Evolutionary conservation across 2,888 invertebrate species (phyloP).

Genomic region (Eulithis testata): DNA sequence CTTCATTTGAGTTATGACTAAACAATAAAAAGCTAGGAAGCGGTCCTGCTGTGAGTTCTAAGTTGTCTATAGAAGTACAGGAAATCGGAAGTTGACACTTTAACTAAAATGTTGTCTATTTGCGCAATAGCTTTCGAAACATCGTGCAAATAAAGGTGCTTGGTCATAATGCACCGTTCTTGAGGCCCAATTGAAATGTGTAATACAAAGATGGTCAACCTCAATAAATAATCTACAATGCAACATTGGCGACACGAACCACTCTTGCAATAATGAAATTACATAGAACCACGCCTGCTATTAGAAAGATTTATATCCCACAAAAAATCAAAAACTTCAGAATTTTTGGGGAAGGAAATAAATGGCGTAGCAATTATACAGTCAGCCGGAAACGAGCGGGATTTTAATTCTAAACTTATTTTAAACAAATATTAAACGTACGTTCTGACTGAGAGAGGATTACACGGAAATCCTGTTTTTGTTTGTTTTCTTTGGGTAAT

Average conservation of each 20-base stretch:
- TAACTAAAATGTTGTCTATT: constrained; percentile 26
- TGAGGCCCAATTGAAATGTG: constrained; percentile 19
- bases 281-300: constrained; percentile 72
- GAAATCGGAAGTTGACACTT: constrained; percentile 27
- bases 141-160: constrained; percentile 28
- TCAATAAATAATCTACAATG: constrained; percentile 52
- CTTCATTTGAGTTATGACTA: constrained; percentile 4
- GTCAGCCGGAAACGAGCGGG: constrained; percentile 78
- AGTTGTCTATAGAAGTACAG: constrained; percentile 23
- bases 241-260: constrained; percentile 62
- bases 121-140: constrained; percentile 35
- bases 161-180: constrained; percentile 9
- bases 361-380: constrained; percentile 79
- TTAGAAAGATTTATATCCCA: constrained; percentile 76
- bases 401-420: constrained; percentile 67
- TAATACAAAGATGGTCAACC: constrained; percentile 42
- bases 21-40: constrained; percentile 16
- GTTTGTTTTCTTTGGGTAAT: constrained; percentile 81
- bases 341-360: constrained; percentile 73
- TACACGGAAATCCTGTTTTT: constrained; percentile 82
- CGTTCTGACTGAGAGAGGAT: constrained; percentile 76
- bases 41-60: constrained; percentile 23
- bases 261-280: constrained; percentile 56
- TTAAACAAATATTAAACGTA: constrained; percentile 78
- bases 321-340: constrained; percentile 59